Evolutionary conservation across 2,888 invertebrate species (phyloP), one percentile per base, ranked within the genome.

Genomic region (Orchesellides sinensis): DNA sequence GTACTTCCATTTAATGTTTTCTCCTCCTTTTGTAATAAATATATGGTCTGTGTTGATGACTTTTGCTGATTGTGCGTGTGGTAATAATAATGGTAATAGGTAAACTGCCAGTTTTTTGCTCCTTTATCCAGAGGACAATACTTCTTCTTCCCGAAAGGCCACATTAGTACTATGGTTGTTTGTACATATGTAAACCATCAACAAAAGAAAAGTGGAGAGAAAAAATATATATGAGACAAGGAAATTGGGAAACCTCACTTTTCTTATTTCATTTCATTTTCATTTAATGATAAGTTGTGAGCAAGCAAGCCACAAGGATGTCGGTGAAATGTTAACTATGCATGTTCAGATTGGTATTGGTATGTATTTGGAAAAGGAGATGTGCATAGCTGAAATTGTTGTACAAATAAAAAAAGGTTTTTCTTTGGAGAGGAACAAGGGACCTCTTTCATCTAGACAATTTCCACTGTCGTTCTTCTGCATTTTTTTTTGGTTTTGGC

Each of bases 391-490:
- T 72, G 25, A 40, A 56, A 72, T 72, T 61, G 59, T 74, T 74
- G 65, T 40, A 40, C 40, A 40, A 40, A 2, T 8, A 35, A 45
- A 21, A 63, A 59, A n/a, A 59, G n/a, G 10, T 8, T 14, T 40
- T 10, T 40, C 40, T 23, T n/a, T 19, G 32, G 49, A 2, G 40
- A 40, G 45, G 61, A 74, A 63, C 63, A 74, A 63, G 74, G 49
- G 40, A 17, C 63, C 49, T 74, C 74, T 74, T 74, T 74, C 74
- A 74, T 63, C 65, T 65, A 74, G 74, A 74, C 74, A 74, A 74
- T 74, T 74, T n/a, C n/a, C 65, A 47, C 61, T 59, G 23, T 21
- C 61, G 2, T 19, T 54, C 23, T 54, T 17, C n/a, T 47, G 47
- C 47, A 14, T 47, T n/a, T 61, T 17, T 8, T n/a, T 29, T 14